Conservation (phyloP, 2,113 vertebrate species). For the Prunella himalayana region DNA sequence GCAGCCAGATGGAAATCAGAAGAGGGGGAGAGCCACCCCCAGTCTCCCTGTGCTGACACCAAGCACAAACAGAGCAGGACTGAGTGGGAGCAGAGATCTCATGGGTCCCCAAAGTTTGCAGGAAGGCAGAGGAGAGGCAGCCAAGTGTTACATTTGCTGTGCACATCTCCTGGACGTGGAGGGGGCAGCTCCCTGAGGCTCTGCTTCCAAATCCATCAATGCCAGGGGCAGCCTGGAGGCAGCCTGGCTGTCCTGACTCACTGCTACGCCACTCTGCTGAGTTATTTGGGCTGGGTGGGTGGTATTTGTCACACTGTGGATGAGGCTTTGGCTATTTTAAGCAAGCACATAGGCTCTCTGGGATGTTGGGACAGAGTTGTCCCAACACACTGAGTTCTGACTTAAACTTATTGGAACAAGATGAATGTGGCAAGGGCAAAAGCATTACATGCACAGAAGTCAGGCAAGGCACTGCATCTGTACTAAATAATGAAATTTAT, state of each 20-base stretch:
- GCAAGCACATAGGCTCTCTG: background rate
- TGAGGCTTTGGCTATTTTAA: background rate
- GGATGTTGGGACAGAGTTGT: background rate
- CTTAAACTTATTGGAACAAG: background rate
- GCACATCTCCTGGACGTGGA: background rate
- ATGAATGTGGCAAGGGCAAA: background rate
- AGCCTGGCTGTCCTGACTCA: conserved; percentile 3
- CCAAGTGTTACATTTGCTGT: background rate
- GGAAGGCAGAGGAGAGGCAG: background rate
- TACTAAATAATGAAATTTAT: background rate
- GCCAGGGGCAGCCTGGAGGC: background rate
- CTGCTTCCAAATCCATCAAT: background rate
- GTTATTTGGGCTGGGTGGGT: background rate
- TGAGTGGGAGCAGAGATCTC: background rate
- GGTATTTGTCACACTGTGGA: background rate
- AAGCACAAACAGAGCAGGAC: background rate
- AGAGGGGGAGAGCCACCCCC: background rate
- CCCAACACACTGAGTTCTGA: background rate
- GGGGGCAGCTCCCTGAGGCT: background rate
- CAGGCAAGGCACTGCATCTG: background rate
- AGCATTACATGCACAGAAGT: background rate
- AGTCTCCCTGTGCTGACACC: background rate
- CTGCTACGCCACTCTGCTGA: background rate
- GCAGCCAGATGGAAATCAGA: background rate
- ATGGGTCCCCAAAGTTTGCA: background rate